Base-by-base conservation (phyloP, 2,113 vertebrate species). In the Chionomys nivalis region DNA sequence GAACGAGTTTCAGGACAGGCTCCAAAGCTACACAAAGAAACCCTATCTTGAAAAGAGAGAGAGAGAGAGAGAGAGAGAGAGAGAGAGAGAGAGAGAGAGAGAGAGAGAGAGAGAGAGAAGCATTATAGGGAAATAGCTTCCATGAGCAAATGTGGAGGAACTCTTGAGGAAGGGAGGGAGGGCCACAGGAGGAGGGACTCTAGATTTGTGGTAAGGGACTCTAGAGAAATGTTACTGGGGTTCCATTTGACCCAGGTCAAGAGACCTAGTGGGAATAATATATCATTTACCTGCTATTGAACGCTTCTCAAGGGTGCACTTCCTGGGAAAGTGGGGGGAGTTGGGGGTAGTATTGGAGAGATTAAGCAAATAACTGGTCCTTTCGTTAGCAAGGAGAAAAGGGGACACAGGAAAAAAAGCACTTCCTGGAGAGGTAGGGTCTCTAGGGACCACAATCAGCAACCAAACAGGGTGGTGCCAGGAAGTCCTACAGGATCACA, bases 391-490 rank as follows among this genome's bases (percentile, higher is more conserved):
- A 17, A 14, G 33, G 36, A 16, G 55, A 49, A 8, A 7, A 49
- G 58, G 39, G 24, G 8, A 24, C 33, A 5, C 14, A 7, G 31
- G 47, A 79, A 58, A 42, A 42, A 3, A 26, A 21, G 1, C 1
- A 24, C 47, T 23, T 47, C 13, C 8, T 0, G 2, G 42, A 26
- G 23, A 21, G 0, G 14, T 19, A 36, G 8, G 44, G n/a, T 31
- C 11, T 23, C 68, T 14, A 72, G 49, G 83, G 82, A 13, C 49
- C 31, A 17, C 49, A 63, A 7, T 26, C 36, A 31, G 52, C 42
- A 28, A 17, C 24, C 52, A 21, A 21, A 85, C 28, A 24, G 42
- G 6, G 31, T 31, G 16, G 3, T 77, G 42, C 1, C 0, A n/a
- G 31, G 14, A 23, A 36, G 33, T 7, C 14, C 13, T n/a, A 21